These are phyloP conservation scores for Hirtodrosophila trivittata DNA, from an alignment of 2,888 invertebrate species.

Conservation along the genomic window DNA sequence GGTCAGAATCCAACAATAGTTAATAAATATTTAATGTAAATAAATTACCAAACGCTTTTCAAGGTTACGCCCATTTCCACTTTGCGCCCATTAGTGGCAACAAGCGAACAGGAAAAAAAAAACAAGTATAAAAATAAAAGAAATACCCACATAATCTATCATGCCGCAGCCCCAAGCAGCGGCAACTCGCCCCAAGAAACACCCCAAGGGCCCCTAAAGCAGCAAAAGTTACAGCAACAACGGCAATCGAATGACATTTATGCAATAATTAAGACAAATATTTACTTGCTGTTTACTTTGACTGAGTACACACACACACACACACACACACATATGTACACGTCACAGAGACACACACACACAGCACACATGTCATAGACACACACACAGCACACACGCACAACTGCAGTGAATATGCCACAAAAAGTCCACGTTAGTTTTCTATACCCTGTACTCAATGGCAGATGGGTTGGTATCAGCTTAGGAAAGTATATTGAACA, in stretches of 20 bases:
- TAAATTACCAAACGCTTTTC: conserved; percentile 75
- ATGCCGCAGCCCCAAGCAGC: neutral
- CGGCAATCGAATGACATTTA: conserved; percentile 42
- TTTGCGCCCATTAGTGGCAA: conserved; percentile 29
- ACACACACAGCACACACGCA: neutral
- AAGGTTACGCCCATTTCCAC: conserved; percentile 60
- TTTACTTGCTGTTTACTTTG: conserved; percentile 32
- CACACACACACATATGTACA: neutral
- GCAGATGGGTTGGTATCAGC: no score
- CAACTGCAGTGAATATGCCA: neutral
- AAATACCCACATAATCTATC: conserved; percentile 30
- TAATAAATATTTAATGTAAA: conserved; percentile 73
- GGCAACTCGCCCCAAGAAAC: neutral
- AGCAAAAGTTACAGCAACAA: conserved; percentile 9
- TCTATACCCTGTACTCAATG: conserved; percentile 2
- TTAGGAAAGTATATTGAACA: conserved; percentile 1
- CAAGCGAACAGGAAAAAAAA: neutral
- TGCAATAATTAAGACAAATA: conserved; percentile 69
- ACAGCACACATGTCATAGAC: neutral
- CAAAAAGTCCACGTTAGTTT: neutral
- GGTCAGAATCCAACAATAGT: conserved; percentile 60
- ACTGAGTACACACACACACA: neutral
- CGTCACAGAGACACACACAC: neutral
- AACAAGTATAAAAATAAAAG: conserved; percentile 1
- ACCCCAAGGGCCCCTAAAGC: neutral